Base-by-base conservation (phyloP, 2,888 invertebrate species). In the Napeogenes inachia region DNA sequence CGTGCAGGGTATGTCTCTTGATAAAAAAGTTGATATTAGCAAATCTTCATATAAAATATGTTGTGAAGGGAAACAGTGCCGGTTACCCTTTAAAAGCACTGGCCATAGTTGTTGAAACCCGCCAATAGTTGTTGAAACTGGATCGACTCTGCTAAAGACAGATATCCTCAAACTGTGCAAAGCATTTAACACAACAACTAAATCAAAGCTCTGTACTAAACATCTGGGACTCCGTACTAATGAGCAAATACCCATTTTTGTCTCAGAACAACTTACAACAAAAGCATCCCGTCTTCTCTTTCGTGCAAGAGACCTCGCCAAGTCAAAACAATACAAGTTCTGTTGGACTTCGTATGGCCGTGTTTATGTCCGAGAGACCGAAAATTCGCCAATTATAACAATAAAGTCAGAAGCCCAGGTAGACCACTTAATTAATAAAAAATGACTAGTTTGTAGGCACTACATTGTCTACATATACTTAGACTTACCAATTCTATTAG, bases 121-220 rank as follows among this genome's bases (percentile, higher is more conserved):
- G 13, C 64, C 68, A 4, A 68, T 70, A 13, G 47, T 71, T 4
- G 63, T 70, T 5, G 70, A 71, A 62, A 58, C 65, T 8, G 13
- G 50, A 3, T 68, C 69, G 4, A 68, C 69, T 4, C 59, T 69
- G 4, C 38, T 60, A 32, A 69, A 68, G 58, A 64, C 47, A 2
- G 65, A 69, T 4, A 30, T 68, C 2, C 35, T 71, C 10, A 64
- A 68, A 58, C 57, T 60, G 47, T 53, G 55, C 21, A 71, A 69
- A 47, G 42, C 45, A 0, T 66, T 63, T 58, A 71, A 71, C 45
- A 45, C 59, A n/a, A 66, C 61, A 46, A 42, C 62, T 32, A 66
- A 64, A 45, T 35, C n/a, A 13, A 69, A 69, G 57, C 21, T 68
- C 12, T 60, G 62, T 35, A 66, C 67, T 2, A 68, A 68, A 21